Evolutionary conservation across 2,113 vertebrate genomes (phyloP).

Genomic region (Porphyrio hochstetteri): DNA sequence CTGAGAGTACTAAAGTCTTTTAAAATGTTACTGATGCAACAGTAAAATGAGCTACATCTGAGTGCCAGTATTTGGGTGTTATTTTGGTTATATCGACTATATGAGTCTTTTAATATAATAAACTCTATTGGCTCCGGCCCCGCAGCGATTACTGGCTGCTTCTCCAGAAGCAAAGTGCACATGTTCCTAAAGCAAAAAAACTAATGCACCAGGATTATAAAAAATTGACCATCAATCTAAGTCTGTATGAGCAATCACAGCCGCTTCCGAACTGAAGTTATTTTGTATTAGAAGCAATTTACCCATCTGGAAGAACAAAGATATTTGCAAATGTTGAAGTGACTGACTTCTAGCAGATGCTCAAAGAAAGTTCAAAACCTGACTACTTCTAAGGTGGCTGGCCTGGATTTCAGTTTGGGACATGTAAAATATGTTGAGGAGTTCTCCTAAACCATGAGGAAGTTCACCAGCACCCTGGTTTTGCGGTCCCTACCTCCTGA

Average conservation of each 20-base stretch:
- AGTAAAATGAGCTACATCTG: background rate
- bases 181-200: background rate
- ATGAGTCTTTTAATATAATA: background rate
- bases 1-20: background rate
- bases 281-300: constrained; percentile 52
- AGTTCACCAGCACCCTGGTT: background rate
- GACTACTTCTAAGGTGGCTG: background rate
- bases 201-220: background rate
- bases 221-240: constrained; percentile 19
- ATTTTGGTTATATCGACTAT: background rate
- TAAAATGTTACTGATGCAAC: background rate
- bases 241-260: constrained; percentile 25
- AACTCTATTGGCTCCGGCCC: background rate
- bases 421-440: background rate
- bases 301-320: constrained; percentile 62
- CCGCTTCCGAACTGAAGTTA: background rate
- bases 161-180: background rate
- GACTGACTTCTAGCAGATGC: constrained; percentile 11
- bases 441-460: background rate
- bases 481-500: background rate
- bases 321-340: background rate
- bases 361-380: background rate
- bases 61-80: background rate
- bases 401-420: background rate
- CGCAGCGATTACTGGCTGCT: background rate